Base-by-base conservation (phyloP, 2,888 invertebrate species). In the Incurvaria masculella region DNA sequence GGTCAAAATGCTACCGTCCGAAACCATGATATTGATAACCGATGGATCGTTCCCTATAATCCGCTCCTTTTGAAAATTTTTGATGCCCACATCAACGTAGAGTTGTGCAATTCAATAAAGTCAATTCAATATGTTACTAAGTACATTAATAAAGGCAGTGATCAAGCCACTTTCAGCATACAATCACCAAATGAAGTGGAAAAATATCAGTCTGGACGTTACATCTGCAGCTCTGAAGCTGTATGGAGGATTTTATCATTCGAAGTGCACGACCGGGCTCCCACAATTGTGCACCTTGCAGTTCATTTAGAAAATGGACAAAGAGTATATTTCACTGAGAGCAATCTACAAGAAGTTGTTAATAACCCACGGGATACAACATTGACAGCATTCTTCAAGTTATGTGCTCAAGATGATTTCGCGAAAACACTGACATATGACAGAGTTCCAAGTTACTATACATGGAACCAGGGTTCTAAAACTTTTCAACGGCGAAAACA, bases 231-330 rank as follows among this genome's bases (percentile, higher is more conserved):
- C 11, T 46, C 45, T 21, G 51, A 51, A 26, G 51, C 51, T 19
- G 44, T 47, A 5, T 52, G 51, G 52, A 45, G 52, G 17, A 20
- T 51, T 2, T 26, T 55, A 2, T 39, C 44, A 10, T 52, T 55
- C 41, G 33, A 46, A 0, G 42, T 54, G 5, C 49, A 54, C 43
- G 53, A 53, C 21, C 27, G 52, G 21, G 20, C 46, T 18, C 53
- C 51, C 27, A 41, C 46, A 4, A 51, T 52, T 8, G 40, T 48
- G 11, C 52, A 53, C 19, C 42, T 54, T 2, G 49, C 48, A 14
- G 49, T 54, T 8, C 51, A 55, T 33, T 44, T 55, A 42, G 52
- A 53, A 44, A 50, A 49, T n/a, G 53, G 53, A 10, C 48, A 53
- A 20, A 5, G 49, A 21, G 41, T 47, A 17, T 51, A 33, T 33